Conservation (phyloP, 2,888 invertebrate genomes). For the Thecophora atra region DNA sequence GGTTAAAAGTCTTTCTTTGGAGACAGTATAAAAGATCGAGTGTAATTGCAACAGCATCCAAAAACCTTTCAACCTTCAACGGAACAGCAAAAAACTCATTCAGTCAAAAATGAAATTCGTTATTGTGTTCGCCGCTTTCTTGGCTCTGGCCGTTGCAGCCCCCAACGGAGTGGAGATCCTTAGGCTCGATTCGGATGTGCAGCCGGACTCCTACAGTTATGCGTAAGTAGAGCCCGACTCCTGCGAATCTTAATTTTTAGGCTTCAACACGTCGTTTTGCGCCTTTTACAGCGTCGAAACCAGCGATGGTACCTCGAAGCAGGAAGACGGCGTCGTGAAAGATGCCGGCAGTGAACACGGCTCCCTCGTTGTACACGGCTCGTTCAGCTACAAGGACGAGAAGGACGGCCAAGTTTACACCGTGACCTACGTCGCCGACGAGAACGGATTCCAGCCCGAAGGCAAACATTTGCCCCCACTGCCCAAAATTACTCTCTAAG, state of each 20-base stretch:
- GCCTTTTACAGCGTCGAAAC: constrained; percentile 53
- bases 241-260: neutral
- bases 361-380: constrained; percentile 66
- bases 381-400: constrained; percentile 68
- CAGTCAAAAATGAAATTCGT: constrained; percentile 43
- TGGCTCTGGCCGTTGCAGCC: constrained; percentile 53
- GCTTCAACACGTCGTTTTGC: too few relatives aligned
- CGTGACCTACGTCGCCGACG: constrained; percentile 64
- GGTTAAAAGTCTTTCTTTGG: neutral
- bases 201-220: constrained; percentile 68
- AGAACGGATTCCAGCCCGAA: constrained; percentile 63
- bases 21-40: constrained; percentile 3
- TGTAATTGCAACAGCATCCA: neutral
- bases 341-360: constrained; percentile 68
- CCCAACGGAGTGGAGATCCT: constrained; percentile 28
- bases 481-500: neutral
- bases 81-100: constrained; percentile 9
- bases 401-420: constrained; percentile 69
- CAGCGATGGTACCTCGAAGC: constrained; percentile 67
- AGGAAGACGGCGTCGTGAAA: constrained; percentile 67
- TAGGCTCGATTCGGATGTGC: constrained; percentile 66
- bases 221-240: constrained; percentile 38
- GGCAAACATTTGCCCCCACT: constrained; percentile 65
- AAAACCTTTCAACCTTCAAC: constrained; percentile 35
- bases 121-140: constrained; percentile 62